Evolutionary conservation across 2,888 invertebrate genomes (phyloP), one percentile per base, ranked within the genome.

Genomic region (Heliconius sara): DNA sequence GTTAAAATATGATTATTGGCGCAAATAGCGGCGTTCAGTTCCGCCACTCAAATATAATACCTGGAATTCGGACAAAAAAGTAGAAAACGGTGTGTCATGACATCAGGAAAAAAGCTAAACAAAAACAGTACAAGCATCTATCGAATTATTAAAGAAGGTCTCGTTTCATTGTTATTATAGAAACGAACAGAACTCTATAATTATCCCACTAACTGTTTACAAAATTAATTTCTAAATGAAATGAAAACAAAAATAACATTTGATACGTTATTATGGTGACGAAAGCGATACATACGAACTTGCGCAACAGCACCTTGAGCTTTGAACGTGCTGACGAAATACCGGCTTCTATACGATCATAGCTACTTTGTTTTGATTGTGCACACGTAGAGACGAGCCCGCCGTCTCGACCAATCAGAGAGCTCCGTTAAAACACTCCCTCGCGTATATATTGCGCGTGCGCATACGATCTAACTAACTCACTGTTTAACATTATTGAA

Each of bases 321-420:
- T 88, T 88, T 88, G 85, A 81, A 81, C 84, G 81, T 76, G 43
- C 87, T 90, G 90, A 90, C 85, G 90, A 86, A 90, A 90, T 80
- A 80, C 47, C 78, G 79, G 67, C 60, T 75, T 70, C 60, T 30
- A 75, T 68, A 43, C 71, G 67, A 73, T 74, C 74, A 79, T 75
- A 65, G n/a, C 25, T 39, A 78, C 25, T 78, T 52, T 76, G 79
- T 74, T 78, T 72, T 63, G 67, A 3, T 60, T 66, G 79, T 77
- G 82, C 77, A 80, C 82, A 92, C 92, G 60, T 39, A 34, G 39
- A 73, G 73, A 34, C 95, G 91, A 94, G 92, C 95, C 95, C 94
- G 91, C 93, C 88, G 25, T 81, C 79, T 89, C 86, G 83, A 65
- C 95, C 94, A 95, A 95, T 95, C 91, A 88, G 82, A 84, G 86